Percentiles rank a stretch among this genome's conserved stretches.
Evolutionary conservation across 2,888 invertebrate genomes (phyloP).

Genomic region (Leucania comma): DNA sequence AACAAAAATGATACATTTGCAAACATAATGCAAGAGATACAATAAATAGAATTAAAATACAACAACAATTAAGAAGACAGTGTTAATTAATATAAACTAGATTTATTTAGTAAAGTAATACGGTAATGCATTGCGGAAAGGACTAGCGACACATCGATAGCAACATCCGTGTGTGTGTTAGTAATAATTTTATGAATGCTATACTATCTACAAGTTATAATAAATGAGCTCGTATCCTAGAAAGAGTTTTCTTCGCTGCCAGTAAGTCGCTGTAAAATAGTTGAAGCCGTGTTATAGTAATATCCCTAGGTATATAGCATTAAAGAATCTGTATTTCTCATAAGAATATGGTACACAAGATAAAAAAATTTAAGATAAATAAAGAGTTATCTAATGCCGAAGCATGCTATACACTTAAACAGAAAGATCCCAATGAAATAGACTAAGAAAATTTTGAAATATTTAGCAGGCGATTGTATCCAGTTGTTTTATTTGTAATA

Average conservation of each 20-base stretch:
- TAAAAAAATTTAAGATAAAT: no score
- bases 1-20: background rate
- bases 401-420: no score
- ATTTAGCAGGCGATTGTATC: no score
- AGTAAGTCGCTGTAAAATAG: background rate
- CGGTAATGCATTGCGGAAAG: background rate
- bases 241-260: background rate
- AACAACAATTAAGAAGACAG: background rate
- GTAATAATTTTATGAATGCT: conserved; percentile 2
- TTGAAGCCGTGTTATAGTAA: no score
- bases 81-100: background rate
- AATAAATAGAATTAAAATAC: background rate
- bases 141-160: conserved; percentile 9
- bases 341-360: no score
- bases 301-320: no score
- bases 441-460: no score
- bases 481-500: no score
- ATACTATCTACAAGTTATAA: background rate
- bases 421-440: no score
- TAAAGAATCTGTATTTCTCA: no score
- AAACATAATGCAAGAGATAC: background rate
- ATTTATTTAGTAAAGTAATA: background rate
- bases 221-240: background rate
- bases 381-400: no score
- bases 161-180: conserved; percentile 8